Evolutionary conservation across 2,797 vertebrate species (phyloP).

Genomic region (Graptemys geographica): DNA sequence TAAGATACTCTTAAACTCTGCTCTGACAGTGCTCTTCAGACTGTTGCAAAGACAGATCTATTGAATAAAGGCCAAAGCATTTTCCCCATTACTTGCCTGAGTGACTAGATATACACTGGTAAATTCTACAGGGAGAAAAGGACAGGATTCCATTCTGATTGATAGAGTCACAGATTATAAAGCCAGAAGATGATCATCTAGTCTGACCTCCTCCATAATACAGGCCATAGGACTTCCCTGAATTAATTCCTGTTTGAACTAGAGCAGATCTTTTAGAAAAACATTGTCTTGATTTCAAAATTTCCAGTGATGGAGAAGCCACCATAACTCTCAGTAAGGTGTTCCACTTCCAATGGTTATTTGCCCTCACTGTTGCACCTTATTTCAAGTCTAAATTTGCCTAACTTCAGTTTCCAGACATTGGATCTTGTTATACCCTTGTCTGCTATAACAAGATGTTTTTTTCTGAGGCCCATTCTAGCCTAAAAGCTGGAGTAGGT

Average conservation of each 20-base stretch:
- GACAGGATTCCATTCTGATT: neutral
- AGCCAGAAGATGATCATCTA: accelerated
- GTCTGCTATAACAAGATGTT: neutral
- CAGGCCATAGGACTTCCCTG: too few relatives aligned
- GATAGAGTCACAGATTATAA: neutral
- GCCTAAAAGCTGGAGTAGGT: neutral
- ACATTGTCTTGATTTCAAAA: too few relatives aligned
- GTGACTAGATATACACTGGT: slow-evolving; percentile 38
- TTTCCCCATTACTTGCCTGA: slow-evolving; percentile 62
- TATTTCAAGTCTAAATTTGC: too few relatives aligned
- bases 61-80: slow-evolving; percentile 24
- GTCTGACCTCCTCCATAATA: neutral
- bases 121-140: neutral
- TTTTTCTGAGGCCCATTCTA: neutral
- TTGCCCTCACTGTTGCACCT: too few relatives aligned
- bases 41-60: slow-evolving; percentile 36
- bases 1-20: slow-evolving; percentile 56
- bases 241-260: too few relatives aligned
- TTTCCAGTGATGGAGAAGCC: too few relatives aligned
- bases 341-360: too few relatives aligned
- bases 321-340: too few relatives aligned
- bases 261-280: too few relatives aligned
- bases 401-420: too few relatives aligned
- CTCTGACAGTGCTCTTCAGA: neutral
- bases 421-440: neutral